A percentile compares a stretch with the other conserved stretches of the same genome.
Evolutionary conservation across 2,888 invertebrate genomes (phyloP).

Genomic region (Pelosia muscerda): DNA sequence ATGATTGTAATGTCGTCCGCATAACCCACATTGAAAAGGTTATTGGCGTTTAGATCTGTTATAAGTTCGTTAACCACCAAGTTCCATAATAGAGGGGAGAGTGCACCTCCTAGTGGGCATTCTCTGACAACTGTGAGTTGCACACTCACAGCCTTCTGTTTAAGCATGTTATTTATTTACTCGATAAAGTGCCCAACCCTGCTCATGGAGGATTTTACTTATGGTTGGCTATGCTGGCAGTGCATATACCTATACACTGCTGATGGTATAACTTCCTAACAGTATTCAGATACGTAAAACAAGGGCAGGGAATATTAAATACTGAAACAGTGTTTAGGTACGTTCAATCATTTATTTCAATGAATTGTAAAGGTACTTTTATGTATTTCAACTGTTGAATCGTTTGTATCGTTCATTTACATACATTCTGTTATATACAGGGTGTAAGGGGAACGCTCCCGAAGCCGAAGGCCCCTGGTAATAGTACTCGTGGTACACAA

Average conservation of each 20-base stretch:
- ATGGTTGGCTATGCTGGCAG: no score
- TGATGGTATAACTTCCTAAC: neutral
- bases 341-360: conserved; percentile 12
- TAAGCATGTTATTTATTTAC: neutral
- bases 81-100: neutral
- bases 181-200: neutral
- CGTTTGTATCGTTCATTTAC: neutral
- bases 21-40: neutral
- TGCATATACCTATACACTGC: neutral
- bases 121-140: neutral
- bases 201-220: no score
- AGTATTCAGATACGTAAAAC: neutral
- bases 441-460: no score
- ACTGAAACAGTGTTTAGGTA: neutral
- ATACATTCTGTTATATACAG: no score
- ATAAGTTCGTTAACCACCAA: neutral
- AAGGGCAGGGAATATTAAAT: no score
- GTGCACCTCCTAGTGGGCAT: neutral
- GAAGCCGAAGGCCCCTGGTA: no score
- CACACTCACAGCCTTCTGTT: neutral
- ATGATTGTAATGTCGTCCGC: neutral
- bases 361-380: no score
- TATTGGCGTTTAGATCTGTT: neutral
- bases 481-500: no score
- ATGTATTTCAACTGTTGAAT: conserved; percentile 3